A percentile compares a stretch with the other conserved stretches of the same genome.
phyloP scores from a whole-genome alignment of 1,140 invertebrate genomes.

The Sinonovacula constricta region DNA sequence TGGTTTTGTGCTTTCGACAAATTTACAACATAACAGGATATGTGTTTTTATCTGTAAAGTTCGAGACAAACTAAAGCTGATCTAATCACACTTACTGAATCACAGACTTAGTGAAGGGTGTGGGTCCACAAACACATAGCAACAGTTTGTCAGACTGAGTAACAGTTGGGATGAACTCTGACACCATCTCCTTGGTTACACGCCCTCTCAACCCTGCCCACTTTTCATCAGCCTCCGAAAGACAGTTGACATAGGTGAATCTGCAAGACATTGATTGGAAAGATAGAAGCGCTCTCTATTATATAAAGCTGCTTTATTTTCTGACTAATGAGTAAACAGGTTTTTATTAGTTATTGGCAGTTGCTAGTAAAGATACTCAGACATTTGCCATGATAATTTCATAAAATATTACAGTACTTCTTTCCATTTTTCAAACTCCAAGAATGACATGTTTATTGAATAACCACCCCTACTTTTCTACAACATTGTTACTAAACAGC shows the following conservation, averaged over 20 bases:
- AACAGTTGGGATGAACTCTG: constrained; percentile 51
- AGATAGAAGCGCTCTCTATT: too few relatives aligned
- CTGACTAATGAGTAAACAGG: too few relatives aligned
- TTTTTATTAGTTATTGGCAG: not conserved
- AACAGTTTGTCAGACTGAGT: constrained; percentile 49
- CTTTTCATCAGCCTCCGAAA: constrained; percentile 63
- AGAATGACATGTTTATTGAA: too few relatives aligned
- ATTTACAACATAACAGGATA: not conserved
- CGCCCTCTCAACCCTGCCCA: constrained; percentile 68
- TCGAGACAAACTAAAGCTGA: not conserved
- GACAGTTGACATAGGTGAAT: constrained; percentile 65
- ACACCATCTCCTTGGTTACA: constrained; percentile 59
- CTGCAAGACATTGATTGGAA: too few relatives aligned
- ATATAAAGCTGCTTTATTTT: too few relatives aligned
- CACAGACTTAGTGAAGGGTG: constrained; percentile 68
- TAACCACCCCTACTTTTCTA: too few relatives aligned
- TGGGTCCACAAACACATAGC: constrained; percentile 72
- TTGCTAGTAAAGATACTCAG: not conserved
- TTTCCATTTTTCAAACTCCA: too few relatives aligned
- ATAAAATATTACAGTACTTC: not conserved
- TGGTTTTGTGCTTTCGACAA: not conserved
- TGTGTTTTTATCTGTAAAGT: not conserved
- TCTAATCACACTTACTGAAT: constrained; percentile 61
- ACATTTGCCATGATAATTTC: not conserved
- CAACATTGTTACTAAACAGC: too few relatives aligned